Evolutionary conservation across 1,140 invertebrate genomes (phyloP), one percentile per base, ranked within the genome.

Genomic region (Diplogasteroides magnus): DNA sequence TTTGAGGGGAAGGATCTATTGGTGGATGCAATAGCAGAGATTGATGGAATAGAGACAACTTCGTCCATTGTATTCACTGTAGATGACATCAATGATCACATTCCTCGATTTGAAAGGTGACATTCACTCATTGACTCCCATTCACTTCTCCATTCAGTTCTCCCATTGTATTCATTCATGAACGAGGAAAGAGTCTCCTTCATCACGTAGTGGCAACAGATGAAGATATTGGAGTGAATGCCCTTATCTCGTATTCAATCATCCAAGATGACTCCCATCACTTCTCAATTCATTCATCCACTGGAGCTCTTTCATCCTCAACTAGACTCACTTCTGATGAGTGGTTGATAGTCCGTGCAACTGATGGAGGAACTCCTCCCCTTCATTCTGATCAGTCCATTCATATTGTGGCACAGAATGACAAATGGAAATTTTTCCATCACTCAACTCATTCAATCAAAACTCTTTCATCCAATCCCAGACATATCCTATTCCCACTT

Each of bases 161-260:
- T 79, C 0, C 72, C 68, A 11, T 29, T 83, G 11, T 69, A 68
- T 31, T 31, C 28, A 25, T 11, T 37, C 69, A 37, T 58, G 13
- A 68, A 56, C 55, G 15, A 63, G 57, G 61, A 61, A n/a, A 25
- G n/a, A 14, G 23, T 56, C 31, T 48, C 28, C 26, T 31, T 23
- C 66, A 68, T 61, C n/a, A 27, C 14, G 61, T 78, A 6, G 68
- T 68, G 15, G 84, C 83, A 6, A 62, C 58, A 15, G 84, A 85
- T 70, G 27, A 29, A 2, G 83, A 84, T 72, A 66, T 72, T 11
- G 83, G 79, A 3, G 25, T 61, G 11, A 83, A 83, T 37, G 72
- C 61, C n/a, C 28, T 72, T 32, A 27, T 78, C 3, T 64, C 61
- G 31, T 78, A 77, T 56, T 48, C 61, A 13, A 72, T 78, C 19